Evolutionary conservation across 2,888 invertebrate species (phyloP), one percentile per base, ranked within the genome.

Genomic region (Leptopilina syphax): DNA sequence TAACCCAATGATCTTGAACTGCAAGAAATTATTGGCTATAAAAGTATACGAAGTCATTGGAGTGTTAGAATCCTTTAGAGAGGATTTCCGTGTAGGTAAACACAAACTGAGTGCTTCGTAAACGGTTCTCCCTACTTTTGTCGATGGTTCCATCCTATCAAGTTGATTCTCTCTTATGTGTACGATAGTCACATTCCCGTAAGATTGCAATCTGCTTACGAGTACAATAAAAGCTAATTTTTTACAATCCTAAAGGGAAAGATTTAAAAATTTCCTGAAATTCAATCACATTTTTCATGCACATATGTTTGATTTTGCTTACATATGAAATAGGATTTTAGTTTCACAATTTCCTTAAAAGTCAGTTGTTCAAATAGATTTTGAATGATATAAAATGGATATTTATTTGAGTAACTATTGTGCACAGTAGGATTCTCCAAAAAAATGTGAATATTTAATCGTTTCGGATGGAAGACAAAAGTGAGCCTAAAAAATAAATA

Each of bases 21-120:
- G 50, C n/a, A 57, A 73, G 54, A 73, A 73, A 27, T 5, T 34
- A 57, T 65, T 84, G 84, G 84, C 85, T 86, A 88, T 86, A 87
- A 88, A 89, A 88, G 88, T 88, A 88, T 85, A 87, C 85, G 85
- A 85, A 86, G 83, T 86, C 84, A 87, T 82, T 87, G 87, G 87
- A 88, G 89, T 90, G 90, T 87, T 88, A 90, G 90, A 91, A 91
- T 91, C 89, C 89, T 90, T 88, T 90, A 89, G 89, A 92, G 90
- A 92, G 91, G 91, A 92, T 92, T 92, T 92, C 89, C 91, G 91
- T 92, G 91, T 92, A 91, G 87, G 91, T 89, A 92, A 92, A 91
- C 91, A 92, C 86, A 80, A 86, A 86, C 84, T 84, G 87, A 89
- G 88, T 88, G 82, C 82, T 87, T 81, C 84, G 86, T 88, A 86